Percentiles rank a stretch among this genome's conserved stretches.
phyloP scores from a whole-genome alignment of 1,140 invertebrate species.

The Cydia pomonella region DNA sequence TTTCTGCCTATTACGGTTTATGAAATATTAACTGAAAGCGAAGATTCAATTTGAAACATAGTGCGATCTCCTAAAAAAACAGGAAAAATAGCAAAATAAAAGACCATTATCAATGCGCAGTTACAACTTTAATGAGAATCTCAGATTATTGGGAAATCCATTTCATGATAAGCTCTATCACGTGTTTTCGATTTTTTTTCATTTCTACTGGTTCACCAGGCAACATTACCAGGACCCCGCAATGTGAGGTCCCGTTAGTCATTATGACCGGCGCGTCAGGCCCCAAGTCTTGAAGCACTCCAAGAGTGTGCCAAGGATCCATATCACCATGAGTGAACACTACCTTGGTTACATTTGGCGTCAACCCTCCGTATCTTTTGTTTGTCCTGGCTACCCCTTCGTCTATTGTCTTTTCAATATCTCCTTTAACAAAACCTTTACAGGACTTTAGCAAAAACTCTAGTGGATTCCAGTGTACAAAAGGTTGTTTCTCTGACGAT shows the following conservation, averaged over 20 bases:
- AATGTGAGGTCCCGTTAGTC: conserved; percentile 20
- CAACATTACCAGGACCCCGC: background rate
- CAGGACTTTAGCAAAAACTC: conserved; percentile 11
- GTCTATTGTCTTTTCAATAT: conserved; percentile 60
- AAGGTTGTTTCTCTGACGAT: conserved; percentile 50
- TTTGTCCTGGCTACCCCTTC: conserved; percentile 79
- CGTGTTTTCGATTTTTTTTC: background rate
- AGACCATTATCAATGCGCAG: no score
- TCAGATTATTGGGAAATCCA: background rate
- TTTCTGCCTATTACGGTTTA: no score
- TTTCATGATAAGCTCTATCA: background rate
- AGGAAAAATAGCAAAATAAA: no score
- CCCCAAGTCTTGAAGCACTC: conserved; percentile 56
- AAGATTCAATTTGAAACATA: no score
- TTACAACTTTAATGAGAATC: no score
- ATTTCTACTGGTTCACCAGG: background rate
- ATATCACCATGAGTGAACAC: conserved; percentile 81
- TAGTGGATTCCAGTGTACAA: conserved; percentile 78
- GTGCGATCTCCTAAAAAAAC: no score
- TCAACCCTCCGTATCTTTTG: conserved; percentile 78
- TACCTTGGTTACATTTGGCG: conserved; percentile 77
- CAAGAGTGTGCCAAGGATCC: conserved; percentile 83
- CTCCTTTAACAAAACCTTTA: conserved; percentile 2
- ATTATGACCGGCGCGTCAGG: conserved; percentile 22
- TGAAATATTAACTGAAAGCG: no score